Base-by-base conservation (phyloP, 2,797 vertebrate genomes). In the Pangasius krempfi region DNA sequence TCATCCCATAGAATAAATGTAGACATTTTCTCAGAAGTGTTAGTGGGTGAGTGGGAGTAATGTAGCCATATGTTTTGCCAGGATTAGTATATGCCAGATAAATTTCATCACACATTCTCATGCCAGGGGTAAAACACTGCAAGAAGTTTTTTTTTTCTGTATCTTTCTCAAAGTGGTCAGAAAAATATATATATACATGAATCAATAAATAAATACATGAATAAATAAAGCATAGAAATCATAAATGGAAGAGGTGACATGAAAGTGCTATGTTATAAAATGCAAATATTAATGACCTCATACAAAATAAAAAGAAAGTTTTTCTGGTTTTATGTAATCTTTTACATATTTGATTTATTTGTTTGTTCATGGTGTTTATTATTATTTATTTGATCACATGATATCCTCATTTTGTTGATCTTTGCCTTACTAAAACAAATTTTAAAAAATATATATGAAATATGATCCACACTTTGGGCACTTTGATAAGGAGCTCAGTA, bases 21-120 rank as follows among this genome's bases (percentile, higher is more conserved):
- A 56, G 5, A 40, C 9, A 52, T 20, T 40, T 72, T 60, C 44
- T 86, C 52, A 72, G 37, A 60, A 22, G 56, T n/a, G 37, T 18
- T 44, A 44, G 56, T 82, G 33, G 33, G 58, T 27, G 50, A 62
- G 37, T 50, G 20, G 52, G n/a, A 80, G 83, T 72, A 68, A 68
- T 47, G 13, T 12, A 70, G 72, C 60, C 72, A 54, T 70, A 85
- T 85, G 62, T 79, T 68, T 73, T 13, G 56, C 14, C 62, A 62
- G 27, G 30, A n/a, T 87, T 60, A 58, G 80, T 10, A 73, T 75
- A 4, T 64, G 56, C 7, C 52, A 64, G 37, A 87, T 25, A n/a
- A 3, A 47, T 68, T 47, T 70, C 50, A 40, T 56, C 20, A 79
- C 62, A 50, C 50, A 70, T 70, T n/a, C 18, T 14, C 33, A 58